A percentile compares a stretch with the other conserved stretches of the same genome.
Conservation (phyloP, 2,888 invertebrate species). For the Netelia melanura region DNA sequence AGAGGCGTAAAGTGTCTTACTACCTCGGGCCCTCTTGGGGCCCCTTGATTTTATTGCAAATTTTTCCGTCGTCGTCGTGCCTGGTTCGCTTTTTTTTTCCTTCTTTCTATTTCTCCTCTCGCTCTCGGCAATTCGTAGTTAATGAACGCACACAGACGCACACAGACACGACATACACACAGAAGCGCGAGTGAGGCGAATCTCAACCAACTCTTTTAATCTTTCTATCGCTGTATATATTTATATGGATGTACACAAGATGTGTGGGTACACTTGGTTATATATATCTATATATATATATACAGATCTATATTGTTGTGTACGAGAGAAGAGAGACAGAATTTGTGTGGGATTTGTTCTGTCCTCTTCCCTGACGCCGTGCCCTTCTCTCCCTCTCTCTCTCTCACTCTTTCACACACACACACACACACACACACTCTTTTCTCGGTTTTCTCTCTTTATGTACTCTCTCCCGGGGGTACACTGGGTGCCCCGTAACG, state of each 20-base stretch:
- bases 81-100: conserved; percentile 2
- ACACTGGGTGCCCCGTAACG: conserved; percentile 74
- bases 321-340: conserved; percentile 4
- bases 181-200: conserved; percentile 1
- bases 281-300: neutral
- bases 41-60: conserved; percentile 66
- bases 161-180: neutral
- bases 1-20: conserved; percentile 61
- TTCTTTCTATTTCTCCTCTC: neutral
- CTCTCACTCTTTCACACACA: conserved; percentile 9
- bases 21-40: conserved; percentile 77
- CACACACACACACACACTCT: neutral
- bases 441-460: conserved; percentile 20
- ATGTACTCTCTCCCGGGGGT: conserved; percentile 57
- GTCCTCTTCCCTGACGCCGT: conserved; percentile 35
- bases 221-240: neutral
- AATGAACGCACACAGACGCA: conserved; percentile 2
- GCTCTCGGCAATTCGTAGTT: conserved; percentile 11
- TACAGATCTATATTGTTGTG: conserved; percentile 10
- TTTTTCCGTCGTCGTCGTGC: conserved; percentile 68
- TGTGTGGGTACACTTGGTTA: neutral
- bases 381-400: conserved; percentile 33
- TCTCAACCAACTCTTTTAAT: neutral
- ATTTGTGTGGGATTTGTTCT: conserved; percentile 60
- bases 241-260: neutral